Evolutionary conservation across 2,113 vertebrate genomes (phyloP).

Genomic region (Suricata suricatta): DNA sequence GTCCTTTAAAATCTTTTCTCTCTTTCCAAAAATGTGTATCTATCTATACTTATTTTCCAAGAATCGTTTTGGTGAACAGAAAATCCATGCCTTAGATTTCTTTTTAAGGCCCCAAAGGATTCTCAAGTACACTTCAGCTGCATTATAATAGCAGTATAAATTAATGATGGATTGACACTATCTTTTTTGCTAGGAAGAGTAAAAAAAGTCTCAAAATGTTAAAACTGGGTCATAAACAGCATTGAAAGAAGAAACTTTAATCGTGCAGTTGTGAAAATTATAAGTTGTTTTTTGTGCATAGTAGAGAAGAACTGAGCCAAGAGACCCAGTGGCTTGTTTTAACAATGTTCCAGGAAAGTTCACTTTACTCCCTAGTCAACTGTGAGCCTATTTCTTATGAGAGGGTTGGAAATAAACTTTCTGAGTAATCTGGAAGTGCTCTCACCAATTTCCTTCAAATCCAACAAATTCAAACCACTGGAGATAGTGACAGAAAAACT

Average conservation of each 20-base stretch:
- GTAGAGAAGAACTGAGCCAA: not conserved
- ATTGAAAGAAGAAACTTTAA: not conserved
- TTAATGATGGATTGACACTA: not conserved
- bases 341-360: conserved; percentile 52
- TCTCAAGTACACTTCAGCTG: not conserved
- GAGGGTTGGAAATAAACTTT: conserved; percentile 48
- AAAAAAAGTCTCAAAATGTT: conserved; percentile 22
- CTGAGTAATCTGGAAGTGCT: conserved; percentile 49
- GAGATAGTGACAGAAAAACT: conserved; percentile 38
- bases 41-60: not conserved
- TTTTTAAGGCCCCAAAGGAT: not conserved
- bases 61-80: not conserved
- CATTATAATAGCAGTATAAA: not conserved
- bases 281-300: not conserved
- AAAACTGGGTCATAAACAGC: conserved; percentile 57
- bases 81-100: not conserved
- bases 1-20: not conserved
- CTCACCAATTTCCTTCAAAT: conserved; percentile 64
- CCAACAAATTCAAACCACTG: conserved; percentile 69
- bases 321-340: not conserved
- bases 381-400: conserved; percentile 58
- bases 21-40: not conserved
- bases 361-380: conserved; percentile 41
- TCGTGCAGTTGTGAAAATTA: conserved; percentile 21
- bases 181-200: not conserved